Evolutionary conservation across 2,113 vertebrate species (phyloP).

Genomic region (Aepyceros melampus): DNA sequence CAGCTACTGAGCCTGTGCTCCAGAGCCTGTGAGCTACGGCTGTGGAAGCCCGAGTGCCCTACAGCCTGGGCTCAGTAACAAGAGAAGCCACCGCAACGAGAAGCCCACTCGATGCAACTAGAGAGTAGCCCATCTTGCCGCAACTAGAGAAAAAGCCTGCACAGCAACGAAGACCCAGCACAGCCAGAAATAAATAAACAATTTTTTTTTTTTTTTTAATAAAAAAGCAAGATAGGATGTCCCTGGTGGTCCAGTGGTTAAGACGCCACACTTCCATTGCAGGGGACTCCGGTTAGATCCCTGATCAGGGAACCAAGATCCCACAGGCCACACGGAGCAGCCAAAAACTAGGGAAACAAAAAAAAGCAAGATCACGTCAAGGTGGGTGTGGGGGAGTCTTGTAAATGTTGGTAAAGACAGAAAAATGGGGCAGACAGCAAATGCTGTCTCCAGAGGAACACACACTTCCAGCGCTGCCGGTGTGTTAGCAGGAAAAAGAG

Average conservation of each 20-base stretch:
- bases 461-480: accelerated
- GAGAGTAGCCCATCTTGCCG: background rate
- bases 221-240: background rate
- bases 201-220: too few relatives aligned
- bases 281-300: background rate
- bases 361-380: background rate
- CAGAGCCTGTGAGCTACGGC: background rate
- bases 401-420: background rate
- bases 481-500: background rate
- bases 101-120: background rate
- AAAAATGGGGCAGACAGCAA: background rate
- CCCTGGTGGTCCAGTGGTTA: background rate
- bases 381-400: background rate
- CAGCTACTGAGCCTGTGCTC: background rate
- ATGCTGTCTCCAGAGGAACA: background rate
- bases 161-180: background rate
- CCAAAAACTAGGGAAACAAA: background rate
- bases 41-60: background rate
- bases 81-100: background rate
- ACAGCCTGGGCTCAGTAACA: background rate
- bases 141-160: background rate
- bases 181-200: background rate
- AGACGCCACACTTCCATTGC: background rate
- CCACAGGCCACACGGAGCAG: background rate
- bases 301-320: background rate